Base-by-base conservation (phyloP, 2,797 vertebrate species). In the Danio tinwini region DNA sequence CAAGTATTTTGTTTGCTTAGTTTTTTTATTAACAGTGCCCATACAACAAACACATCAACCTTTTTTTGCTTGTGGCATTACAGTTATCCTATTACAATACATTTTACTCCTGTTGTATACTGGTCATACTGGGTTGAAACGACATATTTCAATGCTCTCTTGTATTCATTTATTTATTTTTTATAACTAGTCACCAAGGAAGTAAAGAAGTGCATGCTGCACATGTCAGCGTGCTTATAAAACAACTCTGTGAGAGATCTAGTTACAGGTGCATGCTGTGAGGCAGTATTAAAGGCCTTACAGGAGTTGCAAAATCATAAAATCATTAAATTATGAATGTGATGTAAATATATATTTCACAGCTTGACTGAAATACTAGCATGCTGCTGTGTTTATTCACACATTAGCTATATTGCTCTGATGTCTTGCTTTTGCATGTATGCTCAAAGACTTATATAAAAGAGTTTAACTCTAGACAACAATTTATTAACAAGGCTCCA, bases 191-290 rank as follows among this genome's bases (percentile, higher is more conserved):
- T 58, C 17, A 0, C 3, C 40, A 44, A 0, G 0, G 0, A 8
- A 70, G 1, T 1, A 17, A 13, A 42, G 19, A 19, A 50, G 7
- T 10, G n/a, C 1, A 9, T 70, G 8, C 52, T 17, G 19, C 12
- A 42, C 69, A 40, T 13, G 29, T 16, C 14, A 21, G 40, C 39
- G 0, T 72, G 52, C 12, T 44, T 21, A 10, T 5, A 45, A 45
- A 58, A 40, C 40, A 42, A 9, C n/a, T 12, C 16, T 17, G 50
- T 1, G 2, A 70, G 40, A 44, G 40, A 45, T 45, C 17, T 45
- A 6, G 14, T 58, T 58, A 21, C 52, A 72, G 53, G 70, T 72
- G 53, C 40, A 45, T 29, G 53, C 70, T 72, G 53, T 72, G 17
- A 45, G 17, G 6, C 9, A 42, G 14, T 55, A 19, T 19, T 21